Evolutionary conservation across 2,797 vertebrate species (phyloP), one percentile per base, ranked within the genome.

Genomic region (Gallinago nigripennis): DNA sequence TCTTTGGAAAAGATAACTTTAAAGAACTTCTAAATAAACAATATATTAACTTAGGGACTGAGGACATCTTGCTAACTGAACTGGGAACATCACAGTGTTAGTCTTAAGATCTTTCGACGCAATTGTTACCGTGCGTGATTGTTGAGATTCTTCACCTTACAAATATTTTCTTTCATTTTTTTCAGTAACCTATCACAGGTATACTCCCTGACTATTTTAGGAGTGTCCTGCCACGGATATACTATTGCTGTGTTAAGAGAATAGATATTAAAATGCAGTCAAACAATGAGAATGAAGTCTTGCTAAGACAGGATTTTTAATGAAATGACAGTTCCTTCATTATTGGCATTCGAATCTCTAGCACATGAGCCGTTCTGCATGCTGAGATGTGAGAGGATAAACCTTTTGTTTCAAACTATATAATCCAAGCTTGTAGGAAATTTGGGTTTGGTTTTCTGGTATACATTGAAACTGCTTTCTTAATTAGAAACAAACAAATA

Each of bases 371-470:
- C 43, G 24, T 48, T 33, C 33, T 66, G 25, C 2, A 0, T 50
- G 46, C 56, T 65, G 64, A 58, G 68, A 15, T 39, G 20, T 24
- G 46, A 46, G 43, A 83, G 69, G 19, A 73, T 27, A 14, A 50
- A 66, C 18, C 27, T 13, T 25, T 43, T 58, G 20, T 21, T 73
- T 58, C 64, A 33, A 23, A 6, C 46, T 53, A 4, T 30, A 13
- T 5, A 45, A 28, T 31, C 56, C n/a, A 9, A 2, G 0, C 2
- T 0, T 28, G 10, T 12, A 31, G 64, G 45, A 82, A 30, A 8
- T 14, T 16, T 58, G 28, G 20, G 6, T 0, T 28, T 81, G 25
- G 5, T 53, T 79, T 79, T 45, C 51, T 71, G 30, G 18, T 37
- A 4, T 35, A 57, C 3, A 1, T 30, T 53, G 20, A n/a, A n/a